These are phyloP conservation scores for Blomia tropicalis DNA, from an alignment of 2,888 invertebrate species.

Conservation along the genomic window DNA sequence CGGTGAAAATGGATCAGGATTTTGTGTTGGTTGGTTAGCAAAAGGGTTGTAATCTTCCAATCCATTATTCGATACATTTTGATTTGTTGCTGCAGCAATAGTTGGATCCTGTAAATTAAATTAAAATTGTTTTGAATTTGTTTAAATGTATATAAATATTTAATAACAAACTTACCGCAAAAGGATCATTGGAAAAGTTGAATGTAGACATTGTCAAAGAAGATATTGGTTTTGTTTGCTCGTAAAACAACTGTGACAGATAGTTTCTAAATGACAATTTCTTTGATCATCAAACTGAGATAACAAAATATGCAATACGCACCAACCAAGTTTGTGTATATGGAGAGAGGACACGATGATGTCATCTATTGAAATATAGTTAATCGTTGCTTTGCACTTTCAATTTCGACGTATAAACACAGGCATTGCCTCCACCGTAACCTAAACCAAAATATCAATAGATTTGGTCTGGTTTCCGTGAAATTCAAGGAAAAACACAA, in stretches of 20 bases:
- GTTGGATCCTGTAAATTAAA: constrained; percentile 64
- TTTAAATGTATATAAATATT: not conserved
- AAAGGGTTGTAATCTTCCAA: constrained; percentile 93
- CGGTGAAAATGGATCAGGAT: constrained; percentile 12
- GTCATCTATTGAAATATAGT: not conserved
- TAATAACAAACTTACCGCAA: not conserved
- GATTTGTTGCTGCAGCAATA: constrained; percentile 71
- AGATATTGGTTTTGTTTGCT: not conserved
- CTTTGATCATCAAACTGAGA: not conserved
- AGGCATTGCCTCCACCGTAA: too few relatives aligned
- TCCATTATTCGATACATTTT: constrained; percentile 47
- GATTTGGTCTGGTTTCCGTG: too few relatives aligned
- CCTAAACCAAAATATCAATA: too few relatives aligned
- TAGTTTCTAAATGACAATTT: not conserved
- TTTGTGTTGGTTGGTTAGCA: constrained; percentile 46
- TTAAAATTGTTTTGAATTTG: not conserved
- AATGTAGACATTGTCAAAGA: constrained; percentile 15
- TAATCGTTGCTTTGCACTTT: not conserved
- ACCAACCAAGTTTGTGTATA: not conserved
- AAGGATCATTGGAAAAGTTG: constrained; percentile 10
- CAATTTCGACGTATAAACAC: too few relatives aligned
- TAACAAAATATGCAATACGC: too few relatives aligned
- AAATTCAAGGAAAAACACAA: too few relatives aligned
- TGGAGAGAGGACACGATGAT: not conserved
- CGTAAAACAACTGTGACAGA: not conserved